A percentile compares a stretch with the other conserved stretches of the same genome.
These are phyloP conservation scores for Apistogramma diplotaenia DNA, from an alignment of 2,113 vertebrate genomes.

Conservation along the genomic window DNA sequence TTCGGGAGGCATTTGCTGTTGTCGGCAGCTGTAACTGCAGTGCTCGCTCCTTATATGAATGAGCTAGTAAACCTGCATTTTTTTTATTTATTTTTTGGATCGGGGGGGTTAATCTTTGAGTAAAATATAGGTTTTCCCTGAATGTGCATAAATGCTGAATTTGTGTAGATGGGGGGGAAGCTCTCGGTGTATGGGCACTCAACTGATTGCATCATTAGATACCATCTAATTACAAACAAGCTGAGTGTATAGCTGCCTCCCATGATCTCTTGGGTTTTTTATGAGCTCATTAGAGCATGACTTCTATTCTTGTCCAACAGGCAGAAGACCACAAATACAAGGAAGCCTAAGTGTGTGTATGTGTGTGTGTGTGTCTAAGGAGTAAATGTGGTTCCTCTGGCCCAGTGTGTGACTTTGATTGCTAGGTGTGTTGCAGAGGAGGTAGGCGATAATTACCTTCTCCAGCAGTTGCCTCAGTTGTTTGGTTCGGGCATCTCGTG, in stretches of 20 bases:
- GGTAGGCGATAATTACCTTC: slow-evolving; percentile 83
- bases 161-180: not conserved
- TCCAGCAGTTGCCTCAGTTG: slow-evolving; percentile 98
- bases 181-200: not conserved
- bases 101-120: not conserved
- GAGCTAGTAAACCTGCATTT: not conserved
- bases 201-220: slow-evolving; percentile 54
- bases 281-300: slow-evolving; percentile 71
- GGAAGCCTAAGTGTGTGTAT: not conserved
- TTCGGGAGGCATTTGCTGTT: not conserved
- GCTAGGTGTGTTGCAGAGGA: not conserved
- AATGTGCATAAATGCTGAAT: not conserved
- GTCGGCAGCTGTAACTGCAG: not conserved
- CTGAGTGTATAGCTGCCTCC: slow-evolving; percentile 14
- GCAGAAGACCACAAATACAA: slow-evolving; percentile 4
- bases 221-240: not conserved
- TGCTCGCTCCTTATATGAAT: not conserved
- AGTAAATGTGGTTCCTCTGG: not conserved
- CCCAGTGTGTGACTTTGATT: not conserved
- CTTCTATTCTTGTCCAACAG: slow-evolving; percentile 46
- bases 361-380: not conserved
- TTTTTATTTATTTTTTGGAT: not conserved
- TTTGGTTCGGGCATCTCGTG: slow-evolving; percentile 94
- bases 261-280: slow-evolving; percentile 54
- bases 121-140: not conserved